phyloP scores from a whole-genome alignment of 2,797 vertebrate genomes.

The Artibeus jamaicensis region DNA sequence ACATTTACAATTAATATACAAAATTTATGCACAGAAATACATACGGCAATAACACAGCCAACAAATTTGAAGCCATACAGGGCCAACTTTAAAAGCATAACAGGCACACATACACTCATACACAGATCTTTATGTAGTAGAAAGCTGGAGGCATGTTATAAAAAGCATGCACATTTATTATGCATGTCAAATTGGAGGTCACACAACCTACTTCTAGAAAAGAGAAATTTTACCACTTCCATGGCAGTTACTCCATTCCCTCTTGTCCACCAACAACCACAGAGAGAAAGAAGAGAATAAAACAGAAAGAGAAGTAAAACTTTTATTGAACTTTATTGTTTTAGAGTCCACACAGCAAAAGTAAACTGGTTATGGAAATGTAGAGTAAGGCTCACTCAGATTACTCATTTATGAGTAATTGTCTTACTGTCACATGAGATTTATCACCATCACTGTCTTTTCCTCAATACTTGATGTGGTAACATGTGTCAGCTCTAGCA shows the following conservation, averaged over 20 bases:
- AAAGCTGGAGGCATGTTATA: background rate
- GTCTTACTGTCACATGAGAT: background rate
- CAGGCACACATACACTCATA: background rate
- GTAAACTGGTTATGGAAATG: background rate
- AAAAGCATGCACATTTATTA: background rate
- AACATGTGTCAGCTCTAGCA: background rate
- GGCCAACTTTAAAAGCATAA: background rate
- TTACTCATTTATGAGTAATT: background rate
- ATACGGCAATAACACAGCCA: background rate
- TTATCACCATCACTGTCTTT: background rate
- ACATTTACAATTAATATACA: background rate
- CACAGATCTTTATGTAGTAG: background rate
- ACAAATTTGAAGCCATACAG: background rate
- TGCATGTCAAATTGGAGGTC: background rate
- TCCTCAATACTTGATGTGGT: background rate
- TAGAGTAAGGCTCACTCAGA: background rate
- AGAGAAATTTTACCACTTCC: background rate
- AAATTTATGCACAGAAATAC: background rate
- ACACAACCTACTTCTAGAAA: background rate
- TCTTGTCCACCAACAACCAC: background rate
- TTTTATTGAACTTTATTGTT: background rate
- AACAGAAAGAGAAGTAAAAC: background rate
- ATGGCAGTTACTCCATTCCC: background rate
- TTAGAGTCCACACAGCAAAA: background rate
- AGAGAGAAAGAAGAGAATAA: background rate